Evolutionary conservation across 2,797 vertebrate genomes (phyloP), one percentile per base, ranked within the genome.

Genomic region (Coregonus sp.): DNA sequence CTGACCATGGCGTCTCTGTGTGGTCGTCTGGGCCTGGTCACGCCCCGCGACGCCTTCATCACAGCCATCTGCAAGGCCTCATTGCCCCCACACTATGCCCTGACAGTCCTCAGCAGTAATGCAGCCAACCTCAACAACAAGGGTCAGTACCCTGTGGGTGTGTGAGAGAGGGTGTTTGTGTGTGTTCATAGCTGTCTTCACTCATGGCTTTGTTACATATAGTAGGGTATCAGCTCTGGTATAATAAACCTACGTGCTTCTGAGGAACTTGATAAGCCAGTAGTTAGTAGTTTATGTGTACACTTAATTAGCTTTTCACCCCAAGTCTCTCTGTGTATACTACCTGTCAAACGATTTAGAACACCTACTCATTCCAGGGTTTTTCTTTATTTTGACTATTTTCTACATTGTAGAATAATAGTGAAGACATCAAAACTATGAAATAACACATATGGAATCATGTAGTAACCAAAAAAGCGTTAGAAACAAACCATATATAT

Each of bases 1-100:
- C 72, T 99, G 90, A 97, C 96, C 56, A 96, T 99, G 98, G 97
- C 98, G 74, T 96, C 96, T 12, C 94, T 99, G 80, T 99, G 98
- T 84, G 98, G 98, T 71, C 96, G 95, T 35, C 89, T 99, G n/a
- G 94, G 96, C 77, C 94, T 99, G 84, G 96, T 99, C 81, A 99
- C 98, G 0, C 98, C 98, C 14, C 96, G 98, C 31, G 98, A 99
- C 72, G 98, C 98, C 81, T 99, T 99, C 90, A 99, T 99, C 86
- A 99, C 98, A 0, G 98, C 98, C 73, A 96, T 99, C 92, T 99
- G 98, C 93, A 99, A 99, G 92, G 97, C 98, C 15, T 99, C 98
- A 5, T 94, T 99, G 81, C 98, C 98, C 29, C 98, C 97, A 1
- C 98, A 99, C 87, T 99, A 99, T 11, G 93, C 98, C 67, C 95